Conservation (phyloP, 2,888 invertebrate species). For the Campoplex nolae region DNA sequence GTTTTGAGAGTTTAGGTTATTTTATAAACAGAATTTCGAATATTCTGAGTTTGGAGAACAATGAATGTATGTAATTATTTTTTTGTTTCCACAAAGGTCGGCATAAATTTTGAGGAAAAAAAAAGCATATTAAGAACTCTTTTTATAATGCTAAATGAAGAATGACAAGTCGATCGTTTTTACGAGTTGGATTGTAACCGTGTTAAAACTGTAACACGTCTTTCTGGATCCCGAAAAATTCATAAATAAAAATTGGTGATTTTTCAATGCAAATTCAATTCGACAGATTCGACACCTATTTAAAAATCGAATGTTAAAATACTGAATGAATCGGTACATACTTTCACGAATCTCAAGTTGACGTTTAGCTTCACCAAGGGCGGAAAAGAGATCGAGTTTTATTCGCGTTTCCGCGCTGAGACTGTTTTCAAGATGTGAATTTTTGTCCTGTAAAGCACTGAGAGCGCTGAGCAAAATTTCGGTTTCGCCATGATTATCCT, state of each 20-base stretch:
- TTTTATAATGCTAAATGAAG: neutral
- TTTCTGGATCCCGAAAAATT: no score
- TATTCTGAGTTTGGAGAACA: neutral
- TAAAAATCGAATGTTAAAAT: neutral
- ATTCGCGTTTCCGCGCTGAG: conserved; percentile 98
- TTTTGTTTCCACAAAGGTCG: neutral
- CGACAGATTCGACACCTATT: neutral
- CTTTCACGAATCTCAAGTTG: conserved; percentile 95
- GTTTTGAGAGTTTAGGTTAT: neutral
- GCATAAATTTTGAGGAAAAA: neutral
- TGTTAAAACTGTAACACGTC: no score
- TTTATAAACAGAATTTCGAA: neutral
- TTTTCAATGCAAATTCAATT: neutral
- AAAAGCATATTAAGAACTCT: neutral
- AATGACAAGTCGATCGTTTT: neutral
- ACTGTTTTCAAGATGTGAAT: conserved; percentile 95
- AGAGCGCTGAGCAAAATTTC: conserved; percentile 93
- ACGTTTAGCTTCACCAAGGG: conserved; percentile 97
- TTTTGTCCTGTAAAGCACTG: conserved; percentile 95
- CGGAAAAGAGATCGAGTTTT: conserved; percentile 98
- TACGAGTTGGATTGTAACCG: neutral
- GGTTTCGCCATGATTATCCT: conserved; percentile 88
- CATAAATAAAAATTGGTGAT: no score
- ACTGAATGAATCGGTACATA: conserved; percentile 84
- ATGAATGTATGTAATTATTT: neutral